Base-by-base conservation (phyloP, 35 echinoderm and acorn worm species). In the Anneissia japonica region DNA sequence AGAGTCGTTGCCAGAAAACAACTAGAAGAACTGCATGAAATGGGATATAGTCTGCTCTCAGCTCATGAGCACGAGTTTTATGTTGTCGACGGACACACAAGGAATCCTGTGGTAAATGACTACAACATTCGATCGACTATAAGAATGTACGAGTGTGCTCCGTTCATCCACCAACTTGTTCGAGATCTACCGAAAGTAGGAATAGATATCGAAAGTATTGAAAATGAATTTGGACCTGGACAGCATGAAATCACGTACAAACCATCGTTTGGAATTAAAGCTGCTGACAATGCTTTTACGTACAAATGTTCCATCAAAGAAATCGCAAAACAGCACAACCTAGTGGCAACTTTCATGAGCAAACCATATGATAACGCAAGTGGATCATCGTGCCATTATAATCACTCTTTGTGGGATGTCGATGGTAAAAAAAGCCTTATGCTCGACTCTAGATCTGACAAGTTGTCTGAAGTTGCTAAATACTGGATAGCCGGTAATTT, bases 221-320 rank as follows among this genome's bases (percentile, higher is more conserved):
- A 84, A 29, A 78, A 51, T 31, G 83, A 81, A 74, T 41, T 56
- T 31, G 81, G 78, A 7, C 75, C 82, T 33, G 91, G 87, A 36
- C 91, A 93, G 34, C 45, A 84, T 73, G 91, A 89, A 38, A 89
- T 93, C 28, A 73, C 87, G 1, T 89, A 85, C 56, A 84, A 84
- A 38, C 91, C 91, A 39, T 73, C 88, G 10, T 93, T 89, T 86
- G 91, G 87, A 11, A 79, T 93, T 10, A 30, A 82, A 39, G 81
- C 86, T 55, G 91, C 91, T 33, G 91, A 93, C 45, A 89, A 83
- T 31, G 91, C 81, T 31, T 85, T 89, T 35, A 93, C 91, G 3
- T 93, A 73, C 87, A 93, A 87, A 45, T 51, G 73, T 7, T 82
- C 86, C 0, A 86, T 93, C 30, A 93, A 93, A 74, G 91, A 93